Conservation (phyloP, 2,888 invertebrate species). For the Pachliopta kotzebuea region DNA sequence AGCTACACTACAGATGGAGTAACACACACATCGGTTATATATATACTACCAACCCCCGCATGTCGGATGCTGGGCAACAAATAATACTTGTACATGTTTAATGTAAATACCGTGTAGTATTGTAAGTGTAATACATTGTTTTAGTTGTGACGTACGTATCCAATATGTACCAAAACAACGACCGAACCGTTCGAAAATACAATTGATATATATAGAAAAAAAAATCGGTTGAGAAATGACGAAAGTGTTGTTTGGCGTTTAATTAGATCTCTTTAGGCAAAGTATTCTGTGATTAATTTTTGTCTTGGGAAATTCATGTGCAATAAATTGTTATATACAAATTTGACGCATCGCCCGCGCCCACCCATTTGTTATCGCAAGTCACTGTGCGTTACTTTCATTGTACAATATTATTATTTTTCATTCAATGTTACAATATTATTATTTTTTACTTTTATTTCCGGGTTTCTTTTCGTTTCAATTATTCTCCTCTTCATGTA, state of each 20-base stretch:
- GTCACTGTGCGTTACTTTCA: neutral
- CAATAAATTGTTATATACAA: slow-evolving; percentile 49
- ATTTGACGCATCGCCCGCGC: slow-evolving; percentile 1
- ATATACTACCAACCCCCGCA: neutral
- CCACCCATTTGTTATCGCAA: neutral
- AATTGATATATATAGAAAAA: too few species aligned
- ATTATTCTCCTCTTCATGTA: too few species aligned
- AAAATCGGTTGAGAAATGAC: neutral
- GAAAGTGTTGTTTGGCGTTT: neutral
- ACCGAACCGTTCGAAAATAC: too few species aligned
- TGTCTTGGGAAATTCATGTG: slow-evolving; percentile 55
- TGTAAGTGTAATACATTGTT: slow-evolving; percentile 22
- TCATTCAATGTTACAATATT: too few species aligned
- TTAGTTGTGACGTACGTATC: slow-evolving; percentile 5
- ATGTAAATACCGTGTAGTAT: slow-evolving; percentile 25
- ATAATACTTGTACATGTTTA: neutral
- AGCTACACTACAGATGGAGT: slow-evolving; percentile 54
- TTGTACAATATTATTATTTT: too few species aligned
- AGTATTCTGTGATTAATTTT: slow-evolving; percentile 59
- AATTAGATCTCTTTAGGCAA: slow-evolving; percentile 56
- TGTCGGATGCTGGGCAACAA: neutral
- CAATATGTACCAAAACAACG: neutral
- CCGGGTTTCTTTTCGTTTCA: too few species aligned
- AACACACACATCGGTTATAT: slow-evolving; percentile 1
- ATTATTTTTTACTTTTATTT: too few species aligned